These are phyloP conservation scores for Nycticryphes semicollaris DNA, from an alignment of 2,113 vertebrate genomes.

Conservation along the genomic window DNA sequence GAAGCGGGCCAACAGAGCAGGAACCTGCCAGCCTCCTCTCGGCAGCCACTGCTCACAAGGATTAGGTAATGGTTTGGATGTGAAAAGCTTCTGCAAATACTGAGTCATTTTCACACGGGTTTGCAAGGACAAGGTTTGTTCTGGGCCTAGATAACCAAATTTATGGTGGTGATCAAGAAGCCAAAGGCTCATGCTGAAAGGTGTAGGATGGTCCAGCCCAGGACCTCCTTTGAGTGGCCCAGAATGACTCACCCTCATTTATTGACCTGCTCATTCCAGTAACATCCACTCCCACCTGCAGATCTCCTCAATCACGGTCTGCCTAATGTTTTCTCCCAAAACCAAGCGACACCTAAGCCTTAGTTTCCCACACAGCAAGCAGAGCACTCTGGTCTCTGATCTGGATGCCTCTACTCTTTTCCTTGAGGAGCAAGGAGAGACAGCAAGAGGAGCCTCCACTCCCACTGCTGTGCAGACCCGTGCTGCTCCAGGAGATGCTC, in stretches of 20 bases:
- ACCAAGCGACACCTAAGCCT: background rate
- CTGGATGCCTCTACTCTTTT: background rate
- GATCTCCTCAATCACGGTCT: background rate
- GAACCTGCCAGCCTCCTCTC: background rate
- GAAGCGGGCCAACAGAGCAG: background rate
- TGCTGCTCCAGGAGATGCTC: background rate
- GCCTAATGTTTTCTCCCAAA: background rate
- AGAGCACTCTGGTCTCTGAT: background rate
- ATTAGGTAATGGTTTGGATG: background rate
- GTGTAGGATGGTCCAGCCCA: background rate
- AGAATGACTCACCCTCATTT: background rate
- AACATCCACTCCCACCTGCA: background rate
- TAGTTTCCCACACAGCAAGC: background rate
- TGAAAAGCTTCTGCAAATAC: conserved; percentile 26
- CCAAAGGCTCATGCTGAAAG: background rate
- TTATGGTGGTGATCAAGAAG: background rate
- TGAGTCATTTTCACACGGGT: background rate
- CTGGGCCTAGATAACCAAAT: background rate
- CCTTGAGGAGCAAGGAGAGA: background rate
- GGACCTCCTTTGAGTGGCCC: background rate
- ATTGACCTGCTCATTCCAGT: background rate
- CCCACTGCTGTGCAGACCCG: rapidly evolving
- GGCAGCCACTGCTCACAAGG: background rate
- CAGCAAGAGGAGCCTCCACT: background rate
- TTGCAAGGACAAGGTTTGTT: background rate